Conservation (phyloP, 2,113 vertebrate genomes). For the Egretta garzetta region DNA sequence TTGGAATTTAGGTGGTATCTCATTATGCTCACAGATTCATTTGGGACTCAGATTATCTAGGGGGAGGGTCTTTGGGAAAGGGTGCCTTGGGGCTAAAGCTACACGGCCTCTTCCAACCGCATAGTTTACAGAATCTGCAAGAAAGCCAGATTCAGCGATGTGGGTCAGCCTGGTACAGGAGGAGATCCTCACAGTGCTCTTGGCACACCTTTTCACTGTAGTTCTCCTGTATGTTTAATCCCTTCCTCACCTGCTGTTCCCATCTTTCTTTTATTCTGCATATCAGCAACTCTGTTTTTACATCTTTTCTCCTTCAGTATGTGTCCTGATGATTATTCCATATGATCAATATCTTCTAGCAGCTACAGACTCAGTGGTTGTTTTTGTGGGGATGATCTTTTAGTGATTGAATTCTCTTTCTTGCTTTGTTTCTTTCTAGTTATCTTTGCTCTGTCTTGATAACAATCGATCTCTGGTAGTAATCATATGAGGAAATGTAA, state of each 20-base stretch:
- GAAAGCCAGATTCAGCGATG: accelerated
- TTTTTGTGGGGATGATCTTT: not conserved
- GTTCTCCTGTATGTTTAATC: not conserved
- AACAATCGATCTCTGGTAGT: not conserved
- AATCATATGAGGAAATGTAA: not conserved
- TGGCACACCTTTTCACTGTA: not conserved
- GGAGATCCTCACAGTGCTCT: not conserved
- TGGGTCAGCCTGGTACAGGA: accelerated
- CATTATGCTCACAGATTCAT: not conserved
- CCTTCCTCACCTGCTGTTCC: not conserved
- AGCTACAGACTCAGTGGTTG: not conserved
- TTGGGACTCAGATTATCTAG: not conserved
- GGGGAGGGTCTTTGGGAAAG: not conserved
- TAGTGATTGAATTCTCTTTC: not conserved
- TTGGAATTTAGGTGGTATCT: not conserved
- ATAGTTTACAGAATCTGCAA: not conserved
- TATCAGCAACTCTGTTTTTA: not conserved
- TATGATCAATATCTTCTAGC: not conserved
- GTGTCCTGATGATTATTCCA: not conserved
- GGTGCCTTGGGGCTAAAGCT: not conserved
- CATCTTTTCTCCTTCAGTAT: not conserved
- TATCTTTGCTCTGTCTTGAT: not conserved
- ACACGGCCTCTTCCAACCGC: not conserved
- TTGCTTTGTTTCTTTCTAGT: not conserved
- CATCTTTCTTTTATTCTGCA: not conserved